Conservation (phyloP, 2,113 vertebrate species). For the Ginglymostoma cirratum region DNA sequence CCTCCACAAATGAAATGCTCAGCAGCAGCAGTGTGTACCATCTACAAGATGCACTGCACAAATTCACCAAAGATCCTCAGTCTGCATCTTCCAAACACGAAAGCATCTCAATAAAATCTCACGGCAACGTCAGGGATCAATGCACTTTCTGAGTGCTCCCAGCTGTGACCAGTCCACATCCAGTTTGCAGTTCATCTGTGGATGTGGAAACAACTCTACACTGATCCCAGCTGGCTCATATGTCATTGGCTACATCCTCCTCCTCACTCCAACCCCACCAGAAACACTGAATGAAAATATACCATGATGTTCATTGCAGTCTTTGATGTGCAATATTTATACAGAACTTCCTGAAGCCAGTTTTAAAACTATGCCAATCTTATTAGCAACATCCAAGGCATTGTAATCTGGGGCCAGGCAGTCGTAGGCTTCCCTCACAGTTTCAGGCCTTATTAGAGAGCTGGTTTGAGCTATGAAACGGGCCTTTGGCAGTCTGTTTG, state of each 20-base stretch:
- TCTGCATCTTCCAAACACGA: neutral
- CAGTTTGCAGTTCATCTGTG: neutral
- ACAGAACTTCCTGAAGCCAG: constrained; percentile 52
- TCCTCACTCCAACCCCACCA: neutral
- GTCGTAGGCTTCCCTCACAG: constrained; percentile 94
- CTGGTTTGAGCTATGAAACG: constrained; percentile 91
- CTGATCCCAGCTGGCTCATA: too few relatives aligned
- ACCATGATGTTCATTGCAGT: neutral
- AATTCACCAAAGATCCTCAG: too few relatives aligned
- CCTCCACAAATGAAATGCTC: too few relatives aligned
- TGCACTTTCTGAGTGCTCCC: neutral
- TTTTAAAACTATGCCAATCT: constrained; percentile 97
- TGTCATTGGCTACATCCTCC: neutral
- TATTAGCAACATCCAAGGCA: constrained; percentile 95
- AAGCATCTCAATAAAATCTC: neutral
- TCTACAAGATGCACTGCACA: too few relatives aligned
- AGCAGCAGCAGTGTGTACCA: too few relatives aligned
- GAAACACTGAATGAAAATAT: neutral
- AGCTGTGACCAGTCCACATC: neutral
- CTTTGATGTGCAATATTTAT: constrained; percentile 51
- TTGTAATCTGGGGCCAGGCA: constrained; percentile 93
- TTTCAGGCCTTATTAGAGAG: constrained; percentile 87
- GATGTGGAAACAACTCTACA: neutral
- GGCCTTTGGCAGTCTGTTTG: constrained; percentile 95
- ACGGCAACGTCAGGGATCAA: neutral